Base-by-base conservation (phyloP, 2,888 invertebrate species). In the Nasonia oneida region DNA sequence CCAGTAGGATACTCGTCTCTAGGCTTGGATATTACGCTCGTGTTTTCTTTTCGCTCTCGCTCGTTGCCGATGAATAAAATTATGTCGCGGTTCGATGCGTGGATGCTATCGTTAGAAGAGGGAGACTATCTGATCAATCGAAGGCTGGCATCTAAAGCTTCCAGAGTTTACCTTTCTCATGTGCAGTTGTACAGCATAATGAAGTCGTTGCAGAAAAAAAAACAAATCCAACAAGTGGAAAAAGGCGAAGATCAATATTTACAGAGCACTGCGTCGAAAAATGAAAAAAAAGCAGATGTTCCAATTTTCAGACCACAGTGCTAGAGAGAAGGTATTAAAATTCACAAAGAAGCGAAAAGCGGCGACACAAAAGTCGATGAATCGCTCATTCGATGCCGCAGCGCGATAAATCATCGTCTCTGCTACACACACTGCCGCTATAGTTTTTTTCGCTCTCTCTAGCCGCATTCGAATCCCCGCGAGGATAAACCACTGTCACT, bases 401-500 rank as follows among this genome's bases (percentile, higher is more conserved):
- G 29, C 53, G 77, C 81, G 83, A 87, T 87, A 87, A 87, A 87
- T 87, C 86, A 87, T 87, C 82, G 70, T 82, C 85, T 67, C 33
- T 8, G n/a, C 64, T 39, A 71, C 47, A 47, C 47, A 12, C 47
- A 8, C 6, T 42, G 5, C 39, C 8, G 8, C 6, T 42, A 42
- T 42, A 47, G 12, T 18, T 74, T 86, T 83, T 81, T 83, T 53
- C 18, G 18, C n/a, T 75, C 23, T 42, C 39, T 75, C 29, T 29
- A 64, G 6, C 4, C 18, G 15, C 15, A 39, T 71, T 64, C 73
- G 81, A 86, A 86, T 86, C 80, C 84, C 84, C 82, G 86, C 83
- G 86, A 87, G 87, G 84, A 86, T 86, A 85, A 85, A 85, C 81
- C 83, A 85, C 86, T 85, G 87, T 84, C 86, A 85, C 82, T 87